Evolutionary conservation across 2,888 invertebrate genomes (phyloP).

Genomic region (Liodrosophila aerea): DNA sequence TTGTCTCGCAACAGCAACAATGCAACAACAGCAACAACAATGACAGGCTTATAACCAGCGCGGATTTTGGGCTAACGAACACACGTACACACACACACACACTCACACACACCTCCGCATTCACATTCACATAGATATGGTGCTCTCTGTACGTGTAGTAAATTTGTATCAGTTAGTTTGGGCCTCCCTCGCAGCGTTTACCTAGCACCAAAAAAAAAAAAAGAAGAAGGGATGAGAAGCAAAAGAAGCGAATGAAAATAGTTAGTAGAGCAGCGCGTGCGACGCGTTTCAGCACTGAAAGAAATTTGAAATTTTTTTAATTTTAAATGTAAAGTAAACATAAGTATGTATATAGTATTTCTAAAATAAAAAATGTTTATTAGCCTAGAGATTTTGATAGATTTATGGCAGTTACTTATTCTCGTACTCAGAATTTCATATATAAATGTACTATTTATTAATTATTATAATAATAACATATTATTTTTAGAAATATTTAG

Average conservation of each 20-base stretch:
- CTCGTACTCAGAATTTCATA: no score
- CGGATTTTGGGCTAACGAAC: slow-evolving; percentile 74
- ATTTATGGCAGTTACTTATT: no score
- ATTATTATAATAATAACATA: no score
- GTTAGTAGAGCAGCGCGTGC: slow-evolving; percentile 35
- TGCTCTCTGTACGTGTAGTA: slow-evolving; percentile 64
- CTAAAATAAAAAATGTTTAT: no score
- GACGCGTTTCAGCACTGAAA: slow-evolving; percentile 33
- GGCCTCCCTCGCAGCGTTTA: slow-evolving; percentile 47
- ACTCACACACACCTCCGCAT: slow-evolving; percentile 12
- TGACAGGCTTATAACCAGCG: slow-evolving; percentile 54
- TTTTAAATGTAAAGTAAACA: no score
- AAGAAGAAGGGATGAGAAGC: background rate
- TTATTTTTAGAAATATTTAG: no score
- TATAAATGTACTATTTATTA: no score
- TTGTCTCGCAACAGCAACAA: slow-evolving; percentile 37
- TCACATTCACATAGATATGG: slow-evolving; percentile 18
- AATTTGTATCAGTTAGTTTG: slow-evolving; percentile 74
- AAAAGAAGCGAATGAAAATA: slow-evolving; percentile 28
- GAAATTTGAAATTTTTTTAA: slow-evolving; percentile 11
- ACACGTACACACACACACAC: slow-evolving; percentile 56
- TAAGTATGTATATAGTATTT: no score
- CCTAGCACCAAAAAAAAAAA: slow-evolving; percentile 15
- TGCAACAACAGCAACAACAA: slow-evolving; percentile 31
- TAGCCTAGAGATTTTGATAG: no score